These are phyloP conservation scores for Naja naja DNA, from an alignment of 2,113 vertebrate genomes.

Conservation along the genomic window DNA sequence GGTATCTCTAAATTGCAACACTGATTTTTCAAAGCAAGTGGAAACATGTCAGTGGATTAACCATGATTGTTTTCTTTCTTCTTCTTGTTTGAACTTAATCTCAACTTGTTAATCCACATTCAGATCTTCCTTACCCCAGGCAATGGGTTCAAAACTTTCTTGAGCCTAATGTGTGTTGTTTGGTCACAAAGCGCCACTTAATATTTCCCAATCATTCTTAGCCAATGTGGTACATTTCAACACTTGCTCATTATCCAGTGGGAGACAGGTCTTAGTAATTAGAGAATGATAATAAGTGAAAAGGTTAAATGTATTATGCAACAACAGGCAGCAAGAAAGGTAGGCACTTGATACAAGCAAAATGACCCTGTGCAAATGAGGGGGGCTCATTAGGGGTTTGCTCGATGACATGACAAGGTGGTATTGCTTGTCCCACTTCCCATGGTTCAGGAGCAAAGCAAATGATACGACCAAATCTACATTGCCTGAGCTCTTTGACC, in stretches of 20 bases:
- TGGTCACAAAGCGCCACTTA: background rate
- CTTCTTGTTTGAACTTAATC: background rate
- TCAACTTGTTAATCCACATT: background rate
- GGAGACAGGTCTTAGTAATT: background rate
- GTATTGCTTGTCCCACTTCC: background rate
- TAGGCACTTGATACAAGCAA: background rate
- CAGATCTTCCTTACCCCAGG: background rate
- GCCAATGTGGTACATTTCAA: background rate
- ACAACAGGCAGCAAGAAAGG: background rate
- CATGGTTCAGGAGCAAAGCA: background rate
- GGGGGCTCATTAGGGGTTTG: background rate
- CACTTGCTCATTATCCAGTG: background rate
- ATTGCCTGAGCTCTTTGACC: background rate
- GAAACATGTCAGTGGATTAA: background rate
- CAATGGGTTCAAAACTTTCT: background rate
- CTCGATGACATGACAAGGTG: background rate
- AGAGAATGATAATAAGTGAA: background rate
- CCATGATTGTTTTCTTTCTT: background rate
- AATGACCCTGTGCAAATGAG: background rate
- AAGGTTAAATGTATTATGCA: background rate
- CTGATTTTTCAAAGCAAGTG: background rate
- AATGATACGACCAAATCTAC: background rate
- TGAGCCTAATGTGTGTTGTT: background rate
- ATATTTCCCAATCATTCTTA: background rate
- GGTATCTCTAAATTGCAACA: background rate